Evolutionary conservation across 1,140 invertebrate species (phyloP), one percentile per base, ranked within the genome.

Genomic region (Phymastichus coffea): DNA sequence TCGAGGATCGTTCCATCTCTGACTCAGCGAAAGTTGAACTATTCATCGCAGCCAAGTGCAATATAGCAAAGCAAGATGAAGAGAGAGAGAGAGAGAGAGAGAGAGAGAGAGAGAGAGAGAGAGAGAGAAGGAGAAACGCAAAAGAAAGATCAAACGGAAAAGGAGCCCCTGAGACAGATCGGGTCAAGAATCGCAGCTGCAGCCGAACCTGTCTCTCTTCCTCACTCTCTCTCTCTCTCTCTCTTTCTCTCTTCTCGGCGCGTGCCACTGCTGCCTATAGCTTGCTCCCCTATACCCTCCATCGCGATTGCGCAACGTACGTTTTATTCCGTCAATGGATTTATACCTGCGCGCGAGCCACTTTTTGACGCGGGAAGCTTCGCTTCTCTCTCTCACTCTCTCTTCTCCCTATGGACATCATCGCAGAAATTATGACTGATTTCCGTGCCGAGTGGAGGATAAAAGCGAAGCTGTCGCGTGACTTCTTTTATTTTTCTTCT

Each of bases 251-350:
- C 56, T 61, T 61, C 57, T 63, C 28, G 62, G 48, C 52, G 63
- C n/a, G n/a, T n/a, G n/a, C 63, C 56, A 60, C 56, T 68, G 68
- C 67, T 72, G 43, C 23, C 10, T 74, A 67, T n/a, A n/a, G n/a
- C n/a, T n/a, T n/a, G n/a, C n/a, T n/a, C n/a, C 68, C 30, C 53
- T 61, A 49, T 53, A 55, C 63, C 57, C 61, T 64, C 28, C 28
- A 23, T n/a, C 26, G 40, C 37, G 43, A 49, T 66, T 64, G 67
- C 65, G 68, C 70, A 76, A 76, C 72, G 72, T 71, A 71, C 66
- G 61, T 65, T 55, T 66, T 49, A 44, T 58, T 67, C 66, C 68
- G 17, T 17, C 20, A 44, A 44, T 44, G 41, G 41, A 44, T 70
- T 70, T 63, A 58, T 63, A 47, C 60, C 63, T 64, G 57, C 28